Evolutionary conservation across 2,888 invertebrate genomes (phyloP).

Genomic region (Chloroclystis v-ata): DNA sequence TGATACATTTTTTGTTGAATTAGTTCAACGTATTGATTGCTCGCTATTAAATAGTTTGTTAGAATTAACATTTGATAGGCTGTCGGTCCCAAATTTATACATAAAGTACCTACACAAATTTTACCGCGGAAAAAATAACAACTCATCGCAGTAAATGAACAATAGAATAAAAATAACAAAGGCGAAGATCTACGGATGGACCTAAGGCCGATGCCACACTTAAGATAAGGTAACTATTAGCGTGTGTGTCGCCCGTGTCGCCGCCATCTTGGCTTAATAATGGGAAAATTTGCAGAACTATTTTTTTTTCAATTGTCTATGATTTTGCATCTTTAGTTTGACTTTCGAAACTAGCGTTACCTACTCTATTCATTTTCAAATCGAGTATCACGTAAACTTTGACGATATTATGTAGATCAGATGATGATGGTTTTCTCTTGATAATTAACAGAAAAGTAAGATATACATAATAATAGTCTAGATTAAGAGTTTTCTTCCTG

Average conservation of each 20-base stretch:
- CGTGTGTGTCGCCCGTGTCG: constrained; percentile 70
- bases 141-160: constrained; percentile 23
- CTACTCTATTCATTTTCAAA: too few species aligned
- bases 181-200: constrained; percentile 54
- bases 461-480: too few species aligned
- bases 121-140: too few species aligned
- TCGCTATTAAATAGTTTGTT: not conserved
- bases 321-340: not conserved
- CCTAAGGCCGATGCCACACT: constrained; percentile 68
- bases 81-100: too few species aligned
- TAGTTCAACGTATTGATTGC: not conserved
- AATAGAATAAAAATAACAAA: constrained; percentile 40
- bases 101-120: too few species aligned
- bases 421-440: too few species aligned
- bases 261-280: constrained; percentile 67
- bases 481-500: too few species aligned
- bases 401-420: too few species aligned
- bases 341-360: too few species aligned
- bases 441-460: too few species aligned
- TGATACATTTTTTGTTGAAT: not conserved
- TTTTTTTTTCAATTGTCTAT: constrained; percentile 13
- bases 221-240: constrained; percentile 64
- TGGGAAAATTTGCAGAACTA: constrained; percentile 60
- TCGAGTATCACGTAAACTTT: too few species aligned
- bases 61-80: too few species aligned